Evolutionary conservation across 2,113 vertebrate species (phyloP), one percentile per base, ranked within the genome.

Genomic region (Nettapus auritus): DNA sequence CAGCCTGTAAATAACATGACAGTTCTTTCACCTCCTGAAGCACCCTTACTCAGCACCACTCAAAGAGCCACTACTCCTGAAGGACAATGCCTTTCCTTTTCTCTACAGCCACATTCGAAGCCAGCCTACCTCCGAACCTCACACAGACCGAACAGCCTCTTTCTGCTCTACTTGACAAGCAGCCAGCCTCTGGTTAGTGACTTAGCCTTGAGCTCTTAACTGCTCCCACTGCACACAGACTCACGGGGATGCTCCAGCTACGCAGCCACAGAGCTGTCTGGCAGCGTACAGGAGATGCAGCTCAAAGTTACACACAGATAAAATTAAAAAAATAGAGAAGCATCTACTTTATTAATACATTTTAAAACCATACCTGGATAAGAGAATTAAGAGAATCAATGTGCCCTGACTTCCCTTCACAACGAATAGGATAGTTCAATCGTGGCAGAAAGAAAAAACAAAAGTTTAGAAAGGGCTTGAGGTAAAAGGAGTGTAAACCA

Each of bases 111-210:
- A 68, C 4, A 1, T 8, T 83, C 88, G 81, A 62, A 89, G 53
- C 19, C 63, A 66, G 18, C 34, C 73, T 31, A 59, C 23, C 56
- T 42, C 64, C 26, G 33, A 92, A 33, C 13, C 0, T 59, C 56
- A 77, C 46, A 10, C 0, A 44, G 33, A 22, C 62, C 42, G 40
- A 81, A 59, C 1, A 0, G 18, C 17, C 57, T 64, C 2, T 1
- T 81, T 91, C 28, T 62, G 52, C 52, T 63, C 63, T 86, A 59
- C 73, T 6, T 78, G 80, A 62, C 21, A 40, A 50, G 64, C 3
- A 1, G 73, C 13, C 21, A 4, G 53, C 79, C 53, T 59, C 31
- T 63, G 36, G 57, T 69, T 8, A 70, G 11, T 34, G 56, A 53
- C 40, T 84, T 31, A 11, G 64, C 53, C 36, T 69, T 40, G 7